These are phyloP conservation scores for Enteromius mattozi DNA, from an alignment of 2,797 vertebrate genomes.

Conservation along the genomic window DNA sequence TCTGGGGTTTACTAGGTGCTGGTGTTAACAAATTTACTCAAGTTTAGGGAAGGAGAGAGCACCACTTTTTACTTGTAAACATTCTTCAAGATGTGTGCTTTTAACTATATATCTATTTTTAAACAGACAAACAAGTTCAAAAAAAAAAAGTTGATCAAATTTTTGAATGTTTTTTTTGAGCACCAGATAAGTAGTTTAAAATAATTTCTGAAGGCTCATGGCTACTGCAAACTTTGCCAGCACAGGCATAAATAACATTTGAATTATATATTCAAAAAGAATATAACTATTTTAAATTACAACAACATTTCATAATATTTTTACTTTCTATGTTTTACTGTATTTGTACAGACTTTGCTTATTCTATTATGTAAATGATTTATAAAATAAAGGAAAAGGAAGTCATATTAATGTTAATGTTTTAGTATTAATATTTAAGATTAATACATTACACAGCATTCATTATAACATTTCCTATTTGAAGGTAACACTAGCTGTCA, in stretches of 20 bases:
- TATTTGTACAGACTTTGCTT: not conserved
- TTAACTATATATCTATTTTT: not conserved
- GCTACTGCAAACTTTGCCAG: not conserved
- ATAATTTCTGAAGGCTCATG: not conserved
- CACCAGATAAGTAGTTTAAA: not conserved
- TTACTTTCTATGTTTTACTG: not conserved
- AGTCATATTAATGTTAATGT: not conserved
- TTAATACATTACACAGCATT: not conserved
- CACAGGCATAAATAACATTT: not conserved
- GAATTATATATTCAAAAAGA: not conserved
- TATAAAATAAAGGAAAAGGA: not conserved
- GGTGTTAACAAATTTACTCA: slow-evolving; percentile 76
- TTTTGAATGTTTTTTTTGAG: not conserved
- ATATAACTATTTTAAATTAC: not conserved
- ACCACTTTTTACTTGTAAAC: not conserved
- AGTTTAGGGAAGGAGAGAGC: slow-evolving; percentile 66
- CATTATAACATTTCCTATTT: not conserved
- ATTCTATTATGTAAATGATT: not conserved
- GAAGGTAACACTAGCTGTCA: not conserved
- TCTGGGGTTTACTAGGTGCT: slow-evolving; percentile 70
- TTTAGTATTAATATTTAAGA: not conserved
- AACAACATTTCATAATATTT: not conserved
- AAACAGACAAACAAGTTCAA: too few relatives aligned
- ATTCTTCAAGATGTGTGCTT: not conserved
- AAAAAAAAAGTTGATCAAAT: not conserved